Evolutionary conservation across 2,888 invertebrate genomes (phyloP), one percentile per base, ranked within the genome.

Genomic region (Rhyacophila evoluta): DNA sequence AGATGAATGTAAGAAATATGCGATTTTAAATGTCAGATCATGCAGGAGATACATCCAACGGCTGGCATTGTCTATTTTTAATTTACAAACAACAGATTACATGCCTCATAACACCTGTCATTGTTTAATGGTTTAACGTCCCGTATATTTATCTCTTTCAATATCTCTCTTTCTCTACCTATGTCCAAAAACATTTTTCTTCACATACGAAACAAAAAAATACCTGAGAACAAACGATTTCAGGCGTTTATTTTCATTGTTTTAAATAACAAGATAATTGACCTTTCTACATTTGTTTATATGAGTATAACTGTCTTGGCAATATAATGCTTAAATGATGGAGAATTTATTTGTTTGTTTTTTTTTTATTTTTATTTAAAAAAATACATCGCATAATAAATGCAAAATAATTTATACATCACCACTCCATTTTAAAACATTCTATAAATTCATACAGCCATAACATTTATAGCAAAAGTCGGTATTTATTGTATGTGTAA

Each of bases 21-120:
- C 19, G 19, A 19, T 25, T 55, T 25, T 25, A 55, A 55, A 55
- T 55, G 55, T 28, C 69, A 69, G 69, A 69, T 29, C 36, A 37
- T 19, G 37, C 1, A 6, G 37, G 29, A 37, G 37, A 72, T 37
- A 15, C 19, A 37, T 25, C 11, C 55, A 41, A 28, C 27, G 72
- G 72, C 41, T 36, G 55, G 33, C 39, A 55, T n/a, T 67, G 41
- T 12, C 75, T 80, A 75, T 80, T 77, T 80, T 77, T 74, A 75
- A 74, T 75, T 77, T 69, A 37, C 68, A 73, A 77, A 80, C 77
- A 80, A 80, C 80, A 69, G 77, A 80, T 80, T 77, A 80, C 67
- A 75, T 41, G 77, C 69, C 80, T 80, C 77, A 77, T 77, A 75
- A 77, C 80, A 80, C 80, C 80, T 80, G 80, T 80, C 80, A 77